A percentile compares a stretch with the other conserved stretches of the same genome.
phyloP scores from a whole-genome alignment of 2,888 invertebrate species.

The Chrysodeixis includens region DNA sequence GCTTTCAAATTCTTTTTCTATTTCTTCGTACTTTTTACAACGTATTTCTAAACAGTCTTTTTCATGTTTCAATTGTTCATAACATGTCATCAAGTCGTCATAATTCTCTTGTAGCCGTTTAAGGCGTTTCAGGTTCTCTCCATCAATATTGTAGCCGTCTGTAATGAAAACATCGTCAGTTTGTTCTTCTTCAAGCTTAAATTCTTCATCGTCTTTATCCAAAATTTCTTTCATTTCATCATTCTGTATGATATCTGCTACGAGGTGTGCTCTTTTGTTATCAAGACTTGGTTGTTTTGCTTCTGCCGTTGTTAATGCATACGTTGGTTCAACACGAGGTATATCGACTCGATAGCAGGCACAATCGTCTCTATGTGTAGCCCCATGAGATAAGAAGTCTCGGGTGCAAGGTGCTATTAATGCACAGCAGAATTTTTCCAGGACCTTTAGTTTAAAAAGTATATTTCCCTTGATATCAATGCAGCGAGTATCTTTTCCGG shows the following conservation, averaged over 20 bases:
- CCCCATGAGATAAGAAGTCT: slow-evolving; percentile 55
- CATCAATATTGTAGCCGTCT: slow-evolving; percentile 71
- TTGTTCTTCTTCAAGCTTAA: slow-evolving; percentile 58
- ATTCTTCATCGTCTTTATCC: slow-evolving; percentile 67
- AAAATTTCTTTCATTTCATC: slow-evolving; percentile 84
- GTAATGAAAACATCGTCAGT: slow-evolving; percentile 58
- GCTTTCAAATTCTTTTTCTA: slow-evolving; percentile 75
- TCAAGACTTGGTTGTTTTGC: slow-evolving; percentile 64
- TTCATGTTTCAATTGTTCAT: slow-evolving; percentile 80
- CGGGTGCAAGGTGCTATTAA: slow-evolving; percentile 81
- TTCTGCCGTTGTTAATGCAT: slow-evolving; percentile 71
- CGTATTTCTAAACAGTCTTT: slow-evolving; percentile 70
- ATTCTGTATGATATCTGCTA: slow-evolving; percentile 83
- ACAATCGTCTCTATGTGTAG: slow-evolving; percentile 58
- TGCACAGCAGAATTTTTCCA: slow-evolving; percentile 83
- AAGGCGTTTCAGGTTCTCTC: slow-evolving; percentile 77
- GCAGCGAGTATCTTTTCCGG: slow-evolving; percentile 77
- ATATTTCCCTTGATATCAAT: slow-evolving; percentile 84
- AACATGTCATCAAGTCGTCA: slow-evolving; percentile 78
- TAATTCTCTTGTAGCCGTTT: slow-evolving; percentile 80
- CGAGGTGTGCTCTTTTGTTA: slow-evolving; percentile 79
- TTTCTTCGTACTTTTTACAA: slow-evolving; percentile 74
- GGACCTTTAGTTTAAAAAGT: slow-evolving; percentile 80
- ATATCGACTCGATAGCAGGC: slow-evolving; percentile 76
- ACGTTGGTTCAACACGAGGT: slow-evolving; percentile 68